Percentiles rank a stretch among this genome's conserved stretches.
These are phyloP conservation scores for Mycetomoellerius zeteki DNA, from an alignment of 1,140 invertebrate species.

Conservation along the genomic window DNA sequence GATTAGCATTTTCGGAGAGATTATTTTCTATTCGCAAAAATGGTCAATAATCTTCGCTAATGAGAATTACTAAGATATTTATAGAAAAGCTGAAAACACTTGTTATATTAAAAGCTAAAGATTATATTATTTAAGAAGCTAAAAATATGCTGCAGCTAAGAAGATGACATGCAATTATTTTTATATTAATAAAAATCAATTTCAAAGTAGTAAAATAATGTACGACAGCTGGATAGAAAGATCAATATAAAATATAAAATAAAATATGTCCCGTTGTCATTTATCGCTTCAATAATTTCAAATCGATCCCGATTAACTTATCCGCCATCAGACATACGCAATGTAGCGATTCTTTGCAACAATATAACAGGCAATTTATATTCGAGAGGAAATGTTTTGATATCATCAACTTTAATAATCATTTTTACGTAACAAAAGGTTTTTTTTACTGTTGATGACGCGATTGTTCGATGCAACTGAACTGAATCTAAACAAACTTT, in stretches of 20 bases:
- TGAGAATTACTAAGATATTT: neutral
- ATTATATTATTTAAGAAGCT: neutral
- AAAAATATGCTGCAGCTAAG: neutral
- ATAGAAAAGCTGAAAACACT: neutral
- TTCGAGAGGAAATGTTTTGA: neutral
- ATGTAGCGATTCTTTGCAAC: neutral
- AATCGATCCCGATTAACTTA: neutral
- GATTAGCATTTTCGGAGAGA: neutral
- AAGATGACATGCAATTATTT: neutral
- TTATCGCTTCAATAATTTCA: conserved; percentile 11
- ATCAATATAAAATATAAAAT: conserved; percentile 1
- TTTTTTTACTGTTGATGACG: neutral
- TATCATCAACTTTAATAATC: neutral
- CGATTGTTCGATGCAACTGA: neutral
- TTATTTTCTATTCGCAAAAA: neutral
- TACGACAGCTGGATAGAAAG: neutral
- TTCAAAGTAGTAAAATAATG: neutral
- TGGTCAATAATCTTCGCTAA: neutral
- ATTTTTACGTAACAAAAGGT: neutral
- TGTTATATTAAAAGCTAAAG: neutral
- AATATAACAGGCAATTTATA: conserved; percentile 18
- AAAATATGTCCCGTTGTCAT: neutral
- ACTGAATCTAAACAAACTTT: neutral
- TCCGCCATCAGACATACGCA: neutral
- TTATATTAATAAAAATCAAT: neutral